Conservation (phyloP, 2,113 vertebrate species). For the Leucoraja erinaceus region DNA sequence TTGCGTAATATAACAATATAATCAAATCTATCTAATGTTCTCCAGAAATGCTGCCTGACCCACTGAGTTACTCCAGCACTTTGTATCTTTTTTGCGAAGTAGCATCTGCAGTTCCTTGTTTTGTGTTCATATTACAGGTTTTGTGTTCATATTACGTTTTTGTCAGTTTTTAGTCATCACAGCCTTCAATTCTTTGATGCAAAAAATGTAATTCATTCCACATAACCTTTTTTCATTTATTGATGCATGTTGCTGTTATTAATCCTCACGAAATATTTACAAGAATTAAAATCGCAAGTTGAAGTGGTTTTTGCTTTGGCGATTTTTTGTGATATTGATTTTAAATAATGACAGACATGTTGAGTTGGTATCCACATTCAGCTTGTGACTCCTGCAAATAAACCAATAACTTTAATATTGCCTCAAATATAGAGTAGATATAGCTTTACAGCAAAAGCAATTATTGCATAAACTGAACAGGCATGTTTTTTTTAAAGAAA, state of each 20-base stretch:
- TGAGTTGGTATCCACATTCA: neutral
- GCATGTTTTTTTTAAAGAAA: neutral
- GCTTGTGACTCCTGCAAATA: neutral
- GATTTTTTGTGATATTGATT: neutral
- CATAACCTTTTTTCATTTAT: neutral
- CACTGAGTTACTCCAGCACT: too few relatives aligned
- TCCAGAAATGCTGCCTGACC: too few relatives aligned
- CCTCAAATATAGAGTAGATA: neutral
- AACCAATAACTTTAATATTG: neutral
- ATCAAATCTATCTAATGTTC: neutral
- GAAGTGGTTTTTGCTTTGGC: neutral
- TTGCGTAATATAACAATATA: neutral
- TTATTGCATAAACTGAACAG: neutral
- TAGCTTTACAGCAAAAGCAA: neutral
- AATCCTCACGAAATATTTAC: neutral
- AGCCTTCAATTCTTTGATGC: neutral
- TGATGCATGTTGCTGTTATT: neutral
- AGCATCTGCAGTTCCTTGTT: too few relatives aligned
- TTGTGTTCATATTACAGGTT: neutral
- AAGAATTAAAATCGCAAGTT: neutral
- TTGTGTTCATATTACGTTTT: neutral
- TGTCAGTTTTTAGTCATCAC: neutral
- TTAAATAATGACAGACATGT: neutral
- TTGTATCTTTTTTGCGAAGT: too few relatives aligned
- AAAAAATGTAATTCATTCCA: neutral